Evolutionary conservation across 2,113 vertebrate species (phyloP).

Genomic region (Puffinus mauretanicus): DNA sequence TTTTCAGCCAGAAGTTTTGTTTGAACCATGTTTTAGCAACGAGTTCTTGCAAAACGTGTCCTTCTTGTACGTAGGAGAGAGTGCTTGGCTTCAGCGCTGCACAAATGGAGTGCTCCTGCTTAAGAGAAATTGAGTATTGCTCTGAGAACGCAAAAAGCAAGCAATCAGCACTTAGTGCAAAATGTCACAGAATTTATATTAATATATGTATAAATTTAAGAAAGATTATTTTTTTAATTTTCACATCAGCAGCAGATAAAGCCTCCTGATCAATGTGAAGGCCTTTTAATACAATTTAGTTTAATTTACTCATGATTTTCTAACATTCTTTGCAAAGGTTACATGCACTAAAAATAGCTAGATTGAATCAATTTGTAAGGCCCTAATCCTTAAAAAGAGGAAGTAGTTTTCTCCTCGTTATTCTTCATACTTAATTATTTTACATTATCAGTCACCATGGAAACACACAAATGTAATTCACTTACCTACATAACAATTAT

Average conservation of each 20-base stretch:
- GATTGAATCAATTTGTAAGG: slow-evolving; percentile 69
- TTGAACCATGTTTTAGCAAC: fast-evolving
- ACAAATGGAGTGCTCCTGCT: fast-evolving
- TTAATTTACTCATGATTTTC: slow-evolving; percentile 66
- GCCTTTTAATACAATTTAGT: slow-evolving; percentile 48
- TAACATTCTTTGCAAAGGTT: slow-evolving; percentile 61
- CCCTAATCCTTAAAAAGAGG: slow-evolving; percentile 75
- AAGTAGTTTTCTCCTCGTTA: slow-evolving; percentile 75
- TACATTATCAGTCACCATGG: slow-evolving; percentile 73
- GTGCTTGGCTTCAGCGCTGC: background rate
- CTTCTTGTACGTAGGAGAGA: background rate
- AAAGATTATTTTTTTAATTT: slow-evolving; percentile 27
- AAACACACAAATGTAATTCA: slow-evolving; percentile 67
- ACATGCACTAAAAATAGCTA: slow-evolving; percentile 67
- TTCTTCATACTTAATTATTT: slow-evolving; percentile 76
- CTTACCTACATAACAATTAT: slow-evolving; percentile 45
- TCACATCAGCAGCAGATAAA: slow-evolving; percentile 28
- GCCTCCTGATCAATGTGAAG: slow-evolving; percentile 41
- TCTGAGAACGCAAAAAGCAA: background rate
- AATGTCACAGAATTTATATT: background rate
- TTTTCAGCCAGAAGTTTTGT: background rate
- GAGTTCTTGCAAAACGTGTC: background rate
- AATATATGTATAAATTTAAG: background rate
- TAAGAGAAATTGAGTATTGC: background rate
- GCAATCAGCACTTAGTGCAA: background rate